Base-by-base conservation (phyloP, 1,140 invertebrate species). In the Octopus sinensis region DNA sequence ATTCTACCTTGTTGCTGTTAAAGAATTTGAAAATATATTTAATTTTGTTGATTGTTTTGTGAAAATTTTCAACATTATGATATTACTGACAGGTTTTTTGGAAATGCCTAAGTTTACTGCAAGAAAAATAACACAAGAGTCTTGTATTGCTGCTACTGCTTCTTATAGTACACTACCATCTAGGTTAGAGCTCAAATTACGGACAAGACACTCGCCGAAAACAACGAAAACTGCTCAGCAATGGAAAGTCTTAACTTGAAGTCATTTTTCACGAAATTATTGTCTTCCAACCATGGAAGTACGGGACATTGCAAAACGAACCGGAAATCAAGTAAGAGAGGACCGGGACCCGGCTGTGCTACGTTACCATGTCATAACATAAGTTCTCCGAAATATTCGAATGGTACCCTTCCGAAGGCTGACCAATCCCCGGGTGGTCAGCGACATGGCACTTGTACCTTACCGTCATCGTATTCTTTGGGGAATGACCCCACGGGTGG, bases 221-320 rank as follows among this genome's bases (percentile, higher is more conserved):
- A 73, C 68, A 73, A 73, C 68, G 68, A 73, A 73, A 73, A 73
- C 68, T 4, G 68, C 17, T n/a, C 17, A 73, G 68, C 6, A 7
- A 77, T 77, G 76, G 76, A 77, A 53, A 77, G 76, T 53, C 52
- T 77, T 52, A 51, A 53, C 30, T 17, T 77, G 76, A 77, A 77
- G 76, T 77, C 76, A 51, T 77, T 77, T 53, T 77, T 77, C 43
- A 77, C 23, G 13, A 77, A 53, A 53, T 51, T 77, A 17, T 53
- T 77, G 43, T 77, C 76, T 53, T 77, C 76, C 76, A 77, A 53
- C 76, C 76, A 77, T 53, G 76, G 76, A 13, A 43, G 76, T 53
- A 4, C 76, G n/a, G 76, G 76, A 6, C 76, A 77, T 17, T 73
- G 68, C 68, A 73, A 73, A 73, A 73, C 68, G 17, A 62, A 17